These are phyloP conservation scores for Gnatocerus cornutus DNA, from an alignment of 2,888 invertebrate species.

Conservation along the genomic window DNA sequence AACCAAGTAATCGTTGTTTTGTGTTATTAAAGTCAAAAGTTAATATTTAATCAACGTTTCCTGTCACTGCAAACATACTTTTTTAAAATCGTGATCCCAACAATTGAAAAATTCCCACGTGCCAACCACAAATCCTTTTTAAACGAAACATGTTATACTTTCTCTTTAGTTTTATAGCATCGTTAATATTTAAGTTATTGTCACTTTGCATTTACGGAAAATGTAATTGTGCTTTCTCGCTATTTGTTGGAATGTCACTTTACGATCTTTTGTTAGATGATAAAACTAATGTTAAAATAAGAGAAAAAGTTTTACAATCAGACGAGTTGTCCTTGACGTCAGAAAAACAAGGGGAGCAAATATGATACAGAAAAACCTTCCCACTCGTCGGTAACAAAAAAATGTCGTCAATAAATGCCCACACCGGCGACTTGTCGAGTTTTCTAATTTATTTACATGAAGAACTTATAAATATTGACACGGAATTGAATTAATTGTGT, in stretches of 20 bases:
- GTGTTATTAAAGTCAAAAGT: background rate
- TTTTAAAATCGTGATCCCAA: background rate
- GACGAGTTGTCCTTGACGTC: no score
- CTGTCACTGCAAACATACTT: background rate
- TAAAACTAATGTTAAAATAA: no score
- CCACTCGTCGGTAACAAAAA: background rate
- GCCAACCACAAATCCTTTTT: background rate
- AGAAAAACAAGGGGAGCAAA: no score
- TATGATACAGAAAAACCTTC: no score
- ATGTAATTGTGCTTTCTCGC: background rate
- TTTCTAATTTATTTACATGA: conserved; percentile 1
- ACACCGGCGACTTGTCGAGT: background rate
- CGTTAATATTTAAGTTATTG: background rate
- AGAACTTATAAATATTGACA: background rate
- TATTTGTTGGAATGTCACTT: background rate
- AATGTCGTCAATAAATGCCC: background rate
- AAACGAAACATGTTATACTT: conserved; percentile 13
- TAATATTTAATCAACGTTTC: conserved; percentile 4
- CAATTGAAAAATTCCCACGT: no score
- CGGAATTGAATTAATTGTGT: background rate
- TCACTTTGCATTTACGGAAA: background rate
- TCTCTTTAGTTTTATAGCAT: conserved; percentile 10
- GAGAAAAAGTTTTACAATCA: no score
- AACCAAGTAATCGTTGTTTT: background rate
- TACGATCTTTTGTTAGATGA: no score